Base-by-base conservation (phyloP, 2,797 vertebrate genomes). In the Danio albolineatus region DNA sequence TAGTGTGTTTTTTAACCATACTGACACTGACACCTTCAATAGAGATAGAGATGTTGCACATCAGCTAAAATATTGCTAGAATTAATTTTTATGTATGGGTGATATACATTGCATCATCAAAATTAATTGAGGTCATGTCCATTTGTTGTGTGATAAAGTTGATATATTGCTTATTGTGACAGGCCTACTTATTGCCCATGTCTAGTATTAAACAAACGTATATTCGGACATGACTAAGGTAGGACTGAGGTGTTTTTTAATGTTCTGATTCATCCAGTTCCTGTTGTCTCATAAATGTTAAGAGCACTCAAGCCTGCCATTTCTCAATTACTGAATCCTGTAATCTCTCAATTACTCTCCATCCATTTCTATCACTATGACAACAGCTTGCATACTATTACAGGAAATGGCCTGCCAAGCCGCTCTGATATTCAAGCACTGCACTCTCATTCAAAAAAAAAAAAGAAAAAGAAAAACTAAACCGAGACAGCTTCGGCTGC, bases 331-430 rank as follows among this genome's bases (percentile, higher is more conserved):
- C 59, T 53, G 59, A 62, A 51, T 67, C 21, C 14, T 67, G 38
- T 76, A 46, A 76, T 65, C 14, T 66, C 10, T 64, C 38, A 39
- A 43, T 16, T 51, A 53, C 3, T 28, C 71, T 41, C 12, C 21
- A 38, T 66, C 41, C 9, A 77, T 73, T 51, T 49, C 43, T 54
- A 82, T 82, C 67, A 73, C 77, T 77, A 80, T 83, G 65, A 82
- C 64, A 83, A 83, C 69, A 78, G 56, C 64, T 16, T 71, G 74
- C 59, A 36, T 56, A 39, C 44, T 19, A 46, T 78, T 60, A 78
- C 57, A 82, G 78, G 43, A 74, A 80, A 80, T 60, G 12, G 38
- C 46, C 62, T 43, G 67, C 64, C 48, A 44, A 46, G 43, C 53
- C 41, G 51, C 66, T 21, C 49, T 65, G 21, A 82, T 57, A 43